Percentiles rank a stretch among this genome's conserved stretches.
Conservation (phyloP, 2,113 vertebrate genomes). For the Ictalurus punctatus region DNA sequence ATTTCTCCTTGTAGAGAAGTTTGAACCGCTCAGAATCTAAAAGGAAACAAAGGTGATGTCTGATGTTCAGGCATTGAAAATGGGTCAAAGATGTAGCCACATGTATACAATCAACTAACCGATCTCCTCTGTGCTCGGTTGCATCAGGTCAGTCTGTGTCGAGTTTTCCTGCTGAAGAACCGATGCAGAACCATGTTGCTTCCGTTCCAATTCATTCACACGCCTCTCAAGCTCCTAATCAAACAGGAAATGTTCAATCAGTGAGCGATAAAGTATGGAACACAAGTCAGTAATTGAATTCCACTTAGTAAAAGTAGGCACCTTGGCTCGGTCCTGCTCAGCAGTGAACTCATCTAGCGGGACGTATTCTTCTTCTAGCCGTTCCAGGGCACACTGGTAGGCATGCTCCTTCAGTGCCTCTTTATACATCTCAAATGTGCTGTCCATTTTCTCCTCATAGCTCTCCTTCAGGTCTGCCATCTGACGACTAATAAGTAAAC, state of each 20-base stretch:
- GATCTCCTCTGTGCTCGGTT: neutral
- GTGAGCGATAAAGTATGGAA: neutral
- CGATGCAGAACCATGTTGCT: neutral
- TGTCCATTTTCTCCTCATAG: conserved; percentile 84
- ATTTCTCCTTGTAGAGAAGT: conserved; percentile 66
- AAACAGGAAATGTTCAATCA: neutral
- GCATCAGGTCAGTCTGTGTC: conserved; percentile 52
- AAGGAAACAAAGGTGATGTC: neutral
- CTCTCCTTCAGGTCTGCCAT: conserved; percentile 83
- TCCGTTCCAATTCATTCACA: conserved; percentile 63
- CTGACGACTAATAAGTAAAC: conserved; percentile 69
- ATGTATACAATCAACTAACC: conserved; percentile 24
- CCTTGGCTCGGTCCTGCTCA: conserved; percentile 83
- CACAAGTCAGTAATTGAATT: neutral
- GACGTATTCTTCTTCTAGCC: conserved; percentile 82
- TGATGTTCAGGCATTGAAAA: neutral
- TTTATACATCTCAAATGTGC: conserved; percentile 88
- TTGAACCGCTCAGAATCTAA: conserved; percentile 52
- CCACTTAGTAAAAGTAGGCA: conserved; percentile 36
- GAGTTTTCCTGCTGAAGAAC: conserved; percentile 35
- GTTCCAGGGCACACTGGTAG: conserved; percentile 81
- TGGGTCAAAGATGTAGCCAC: neutral
- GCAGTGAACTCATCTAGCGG: conserved; percentile 79
- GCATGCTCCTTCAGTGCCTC: conserved; percentile 87
- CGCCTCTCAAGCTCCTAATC: conserved; percentile 64